Evolutionary conservation across 2,113 vertebrate genomes (phyloP), one percentile per base, ranked within the genome.

Genomic region (Daboia siamensis): DNA sequence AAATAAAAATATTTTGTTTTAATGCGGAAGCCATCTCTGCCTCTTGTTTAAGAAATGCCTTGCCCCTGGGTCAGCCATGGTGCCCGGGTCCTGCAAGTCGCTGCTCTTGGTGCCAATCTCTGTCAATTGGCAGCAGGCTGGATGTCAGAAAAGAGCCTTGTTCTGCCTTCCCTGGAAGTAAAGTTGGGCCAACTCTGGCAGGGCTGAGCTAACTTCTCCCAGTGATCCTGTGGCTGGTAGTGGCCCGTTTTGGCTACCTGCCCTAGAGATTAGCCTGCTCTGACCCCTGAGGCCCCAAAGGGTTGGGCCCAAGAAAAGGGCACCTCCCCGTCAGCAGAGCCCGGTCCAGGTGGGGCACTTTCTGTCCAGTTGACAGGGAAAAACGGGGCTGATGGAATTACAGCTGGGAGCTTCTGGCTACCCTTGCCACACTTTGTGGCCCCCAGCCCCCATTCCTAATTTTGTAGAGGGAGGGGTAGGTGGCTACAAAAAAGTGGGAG

Each of bases 1-100:
- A 51, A 64, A 54, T 88, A 86, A 69, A 55, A 23, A 5, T 57
- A 48, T 39, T 69, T 92, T 87, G 59, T 23, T 10, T 52, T 88
- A 8, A 11, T 1, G 7, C 11, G 4, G n/a, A 54, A 1, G 3
- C 20, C 26, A 9, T 39, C 7, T 4, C 7, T 51, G 44, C 44
- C 64, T 3, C 33, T 80, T 8, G 2, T 20, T 80, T 39, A 39
- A 3, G 33, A 80, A 39, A 80, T 23, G 23, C 44, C 84, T 46
- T 48, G 84, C 44, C 84, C 24, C 84, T 3, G 8, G 12, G 23
- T 54, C 46, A 21, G 5, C 10, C 29, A 7, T 8, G 1, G 21
- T 3, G 9, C 12, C 33, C 0, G 26, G 4, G 0, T 0, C 57
- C 52, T 29, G n/a, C 24, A 26, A 26, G 48, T 12, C 9, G 1